These are phyloP conservation scores for Heliconius ismenius DNA, from an alignment of 2,888 invertebrate species.

Conservation along the genomic window DNA sequence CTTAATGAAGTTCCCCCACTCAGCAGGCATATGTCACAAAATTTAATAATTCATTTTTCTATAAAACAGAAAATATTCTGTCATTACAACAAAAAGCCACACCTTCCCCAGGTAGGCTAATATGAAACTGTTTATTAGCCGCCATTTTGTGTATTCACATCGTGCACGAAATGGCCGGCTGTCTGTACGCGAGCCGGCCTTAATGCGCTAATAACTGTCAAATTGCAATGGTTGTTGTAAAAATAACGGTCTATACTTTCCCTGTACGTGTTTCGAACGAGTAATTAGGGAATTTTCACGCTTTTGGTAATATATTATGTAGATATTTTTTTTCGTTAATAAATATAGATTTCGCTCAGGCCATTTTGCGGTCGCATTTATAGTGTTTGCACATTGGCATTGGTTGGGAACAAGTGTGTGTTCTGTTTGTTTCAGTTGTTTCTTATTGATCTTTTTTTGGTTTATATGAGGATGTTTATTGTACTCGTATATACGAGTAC, in stretches of 20 bases:
- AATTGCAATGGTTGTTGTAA: conserved; percentile 75
- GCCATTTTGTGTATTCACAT: conserved; percentile 68
- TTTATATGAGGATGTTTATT: background rate
- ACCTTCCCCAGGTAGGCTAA: conserved; percentile 9
- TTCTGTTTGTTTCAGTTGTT: conserved; percentile 1
- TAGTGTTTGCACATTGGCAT: conserved; percentile 38
- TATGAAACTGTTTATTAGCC: conserved; percentile 48
- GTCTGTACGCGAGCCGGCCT: conserved; percentile 64
- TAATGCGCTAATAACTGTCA: conserved; percentile 77
- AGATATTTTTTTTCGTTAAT: conserved; percentile 43
- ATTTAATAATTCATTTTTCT: too few relatives aligned
- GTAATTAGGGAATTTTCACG: conserved; percentile 64
- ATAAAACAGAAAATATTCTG: background rate
- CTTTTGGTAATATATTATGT: conserved; percentile 34
- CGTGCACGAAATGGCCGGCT: conserved; percentile 68
- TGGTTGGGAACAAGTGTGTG: conserved; percentile 11
- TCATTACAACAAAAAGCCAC: background rate
- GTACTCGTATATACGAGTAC: too few relatives aligned
- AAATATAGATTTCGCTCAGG: conserved; percentile 42
- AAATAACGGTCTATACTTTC: conserved; percentile 70
- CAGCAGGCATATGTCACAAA: too few relatives aligned
- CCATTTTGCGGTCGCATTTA: conserved; percentile 37
- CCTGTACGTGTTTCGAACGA: conserved; percentile 66
- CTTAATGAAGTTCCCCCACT: too few relatives aligned
- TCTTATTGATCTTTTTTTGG: background rate